Evolutionary conservation across 2,113 vertebrate species (phyloP).

Genomic region (Pagrus major): DNA sequence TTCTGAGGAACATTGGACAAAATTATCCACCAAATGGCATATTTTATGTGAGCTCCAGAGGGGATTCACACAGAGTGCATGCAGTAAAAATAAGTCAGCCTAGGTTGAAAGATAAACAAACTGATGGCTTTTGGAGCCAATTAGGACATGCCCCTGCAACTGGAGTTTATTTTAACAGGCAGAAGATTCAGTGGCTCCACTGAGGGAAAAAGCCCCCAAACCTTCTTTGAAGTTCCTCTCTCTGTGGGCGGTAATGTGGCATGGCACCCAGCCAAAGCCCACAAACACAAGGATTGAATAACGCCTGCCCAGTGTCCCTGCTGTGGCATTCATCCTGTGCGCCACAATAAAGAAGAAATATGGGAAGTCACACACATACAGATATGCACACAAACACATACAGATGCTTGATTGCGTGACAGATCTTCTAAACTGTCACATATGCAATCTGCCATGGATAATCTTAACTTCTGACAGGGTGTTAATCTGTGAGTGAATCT

Average conservation of each 20-base stretch:
- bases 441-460: conserved; percentile 23
- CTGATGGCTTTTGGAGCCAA: conserved; percentile 67
- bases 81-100: conserved; percentile 53
- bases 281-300: conserved; percentile 75
- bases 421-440: conserved; percentile 39
- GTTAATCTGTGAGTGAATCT: conserved; percentile 21
- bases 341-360: conserved; percentile 51
- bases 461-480: conserved; percentile 38
- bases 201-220: conserved; percentile 49
- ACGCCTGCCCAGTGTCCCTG: conserved; percentile 57
- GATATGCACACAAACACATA: conserved; percentile 20
- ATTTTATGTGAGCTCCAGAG: conserved; percentile 55
- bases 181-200: conserved; percentile 70
- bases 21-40: conserved; percentile 53
- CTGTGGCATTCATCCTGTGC: conserved; percentile 58
- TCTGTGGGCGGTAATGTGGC: conserved; percentile 73
- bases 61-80: conserved; percentile 42
- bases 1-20: conserved; percentile 40
- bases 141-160: conserved; percentile 64
- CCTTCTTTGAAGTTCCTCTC: conserved; percentile 72
- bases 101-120: conserved; percentile 67
- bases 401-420: conserved; percentile 25
- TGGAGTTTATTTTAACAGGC: conserved; percentile 67
- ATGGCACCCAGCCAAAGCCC: conserved; percentile 70
- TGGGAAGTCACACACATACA: conserved; percentile 33